Evolutionary conservation across 1,140 invertebrate genomes (phyloP), one percentile per base, ranked within the genome.

Genomic region (Drosophila persimilis): DNA sequence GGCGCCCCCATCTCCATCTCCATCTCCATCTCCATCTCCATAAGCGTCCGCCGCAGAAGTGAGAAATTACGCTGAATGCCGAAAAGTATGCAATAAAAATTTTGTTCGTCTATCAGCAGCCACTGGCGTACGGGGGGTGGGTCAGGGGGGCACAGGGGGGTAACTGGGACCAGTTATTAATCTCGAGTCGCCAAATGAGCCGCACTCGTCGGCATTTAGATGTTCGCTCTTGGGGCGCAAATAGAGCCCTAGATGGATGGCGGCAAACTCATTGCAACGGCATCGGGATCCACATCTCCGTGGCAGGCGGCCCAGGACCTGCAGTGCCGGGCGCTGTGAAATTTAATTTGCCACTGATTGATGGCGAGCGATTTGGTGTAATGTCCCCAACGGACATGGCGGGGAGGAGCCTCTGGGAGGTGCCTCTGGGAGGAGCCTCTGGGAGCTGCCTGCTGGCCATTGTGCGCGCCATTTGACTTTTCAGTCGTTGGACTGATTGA

Each of bases 31-130:
- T 39, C 35, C 35, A 39, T 39, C 53, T 2, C 20, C 20, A 20
- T 20, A 17, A 17, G 17, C 17, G 17, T 17, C 1, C 17, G 17
- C 17, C 17, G 57, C 73, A 62, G 64, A 89, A 89, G 77, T 89
- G 85, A 86, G 81, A 86, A 86, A 86, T 88, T 81, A 83, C 85
- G 84, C 75, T 78, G 80, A 85, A 77, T 85, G 77, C 71, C 81
- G 41, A 73, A 89, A 89, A 80, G 85, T 89, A 89, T 89, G 85
- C 85, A 89, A 89, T 89, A 89, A 89, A 89, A 84, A 89, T 89
- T 89, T 80, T 17, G 17, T 17, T 17, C 17, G 17, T 17, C 17
- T 17, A 17, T 17, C 0, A 17, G 17, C 15, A 15, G 15, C 15
- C 15, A 15, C 15, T 15, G 15, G 15, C 17, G 17, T 17, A 17